Evolutionary conservation across 2,113 vertebrate genomes (phyloP).

Genomic region (Solea senegalensis): DNA sequence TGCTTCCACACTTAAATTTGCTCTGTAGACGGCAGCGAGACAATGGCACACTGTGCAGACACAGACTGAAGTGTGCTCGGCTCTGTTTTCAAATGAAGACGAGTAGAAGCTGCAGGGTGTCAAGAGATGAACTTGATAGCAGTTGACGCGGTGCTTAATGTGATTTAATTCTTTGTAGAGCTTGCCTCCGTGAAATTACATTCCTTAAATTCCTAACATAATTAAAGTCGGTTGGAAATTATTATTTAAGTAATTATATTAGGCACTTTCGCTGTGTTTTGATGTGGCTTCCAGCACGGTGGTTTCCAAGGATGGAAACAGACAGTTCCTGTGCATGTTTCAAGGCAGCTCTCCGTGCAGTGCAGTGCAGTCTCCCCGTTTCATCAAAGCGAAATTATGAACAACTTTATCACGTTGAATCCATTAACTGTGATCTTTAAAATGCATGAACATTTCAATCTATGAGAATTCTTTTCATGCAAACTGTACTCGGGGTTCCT

Average conservation of each 20-base stretch:
- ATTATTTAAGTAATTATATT: constrained; percentile 44
- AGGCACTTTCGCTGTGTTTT: constrained; percentile 24
- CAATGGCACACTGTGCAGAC: not conserved
- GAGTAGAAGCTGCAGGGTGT: constrained; percentile 35
- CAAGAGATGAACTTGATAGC: constrained; percentile 44
- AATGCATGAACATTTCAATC: not conserved
- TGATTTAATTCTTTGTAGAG: constrained; percentile 42
- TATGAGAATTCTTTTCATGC: too few species aligned
- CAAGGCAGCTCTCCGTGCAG: not conserved
- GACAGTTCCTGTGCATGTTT: not conserved
- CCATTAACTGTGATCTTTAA: not conserved
- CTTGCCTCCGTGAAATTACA: constrained; percentile 58
- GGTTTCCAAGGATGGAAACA: constrained; percentile 11
- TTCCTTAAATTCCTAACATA: constrained; percentile 57
- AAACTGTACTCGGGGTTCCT: too few species aligned
- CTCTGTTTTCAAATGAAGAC: constrained; percentile 35
- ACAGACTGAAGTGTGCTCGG: constrained; percentile 10
- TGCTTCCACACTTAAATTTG: constrained; percentile 30
- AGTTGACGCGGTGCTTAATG: constrained; percentile 39
- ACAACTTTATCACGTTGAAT: constrained; percentile 23
- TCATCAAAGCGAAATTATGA: constrained; percentile 8
- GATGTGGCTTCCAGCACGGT: constrained; percentile 28
- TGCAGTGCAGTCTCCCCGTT: not conserved
- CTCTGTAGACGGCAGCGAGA: constrained; percentile 19
- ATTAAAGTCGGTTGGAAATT: constrained; percentile 59